phyloP scores from a whole-genome alignment of 2,888 invertebrate genomes.

The Griposia aprilina region DNA sequence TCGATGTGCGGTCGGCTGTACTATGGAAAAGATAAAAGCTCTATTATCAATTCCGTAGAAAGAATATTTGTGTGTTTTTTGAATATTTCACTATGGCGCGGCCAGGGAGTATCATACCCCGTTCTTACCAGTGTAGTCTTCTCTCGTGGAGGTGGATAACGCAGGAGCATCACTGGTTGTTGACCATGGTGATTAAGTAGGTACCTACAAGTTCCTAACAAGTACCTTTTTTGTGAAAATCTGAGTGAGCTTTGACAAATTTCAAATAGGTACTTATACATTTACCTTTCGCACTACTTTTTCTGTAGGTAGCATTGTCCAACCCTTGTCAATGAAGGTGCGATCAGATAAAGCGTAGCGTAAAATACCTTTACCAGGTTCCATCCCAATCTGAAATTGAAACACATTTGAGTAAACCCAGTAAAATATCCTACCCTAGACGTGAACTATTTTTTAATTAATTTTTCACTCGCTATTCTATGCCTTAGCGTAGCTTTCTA shows the following conservation, averaged over 20 bases:
- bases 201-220: not conserved
- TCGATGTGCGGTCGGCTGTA: not conserved
- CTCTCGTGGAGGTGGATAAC: not conserved
- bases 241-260: not conserved
- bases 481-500: too few relatives aligned
- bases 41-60: not conserved
- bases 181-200: too few relatives aligned
- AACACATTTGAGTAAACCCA: not conserved
- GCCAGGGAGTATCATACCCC: not conserved
- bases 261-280: not conserved
- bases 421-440: not conserved
- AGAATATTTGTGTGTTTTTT: not conserved
- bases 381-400: constrained; percentile 75
- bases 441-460: too few relatives aligned
- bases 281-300: constrained; percentile 86
- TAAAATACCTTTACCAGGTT: constrained; percentile 77
- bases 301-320: constrained; percentile 87
- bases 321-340: constrained; percentile 85
- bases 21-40: not conserved
- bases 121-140: not conserved
- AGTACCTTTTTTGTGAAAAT: not conserved
- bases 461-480: too few relatives aligned
- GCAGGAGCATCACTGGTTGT: not conserved
- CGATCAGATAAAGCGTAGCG: constrained; percentile 84
- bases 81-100: not conserved